Conservation (phyloP, 2,888 invertebrate genomes). For the Rapana venosa region DNA sequence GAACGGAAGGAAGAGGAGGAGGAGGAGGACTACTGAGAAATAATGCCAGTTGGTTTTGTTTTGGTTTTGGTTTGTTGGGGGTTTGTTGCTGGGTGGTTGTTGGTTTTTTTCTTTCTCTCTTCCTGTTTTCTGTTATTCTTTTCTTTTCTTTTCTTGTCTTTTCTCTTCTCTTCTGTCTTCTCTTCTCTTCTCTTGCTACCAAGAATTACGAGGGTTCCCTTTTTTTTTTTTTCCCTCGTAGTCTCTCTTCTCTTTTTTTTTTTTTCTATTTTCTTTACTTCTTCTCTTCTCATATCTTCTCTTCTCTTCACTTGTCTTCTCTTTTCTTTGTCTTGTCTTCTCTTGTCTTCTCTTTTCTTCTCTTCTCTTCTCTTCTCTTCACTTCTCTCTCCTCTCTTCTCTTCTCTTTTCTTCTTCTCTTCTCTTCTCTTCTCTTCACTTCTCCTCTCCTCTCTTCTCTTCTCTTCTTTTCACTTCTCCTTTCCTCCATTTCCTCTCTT, state of each 20-base stretch:
- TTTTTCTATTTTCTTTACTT: not conserved
- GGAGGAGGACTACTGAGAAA: too few relatives aligned
- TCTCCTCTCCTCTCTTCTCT: not conserved
- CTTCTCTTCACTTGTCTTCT: not conserved
- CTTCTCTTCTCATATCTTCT: not conserved
- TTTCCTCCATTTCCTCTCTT: not conserved
- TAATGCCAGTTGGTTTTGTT: too few relatives aligned
- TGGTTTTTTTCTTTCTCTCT: too few relatives aligned
- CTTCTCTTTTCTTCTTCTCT: not conserved
- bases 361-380: not conserved
- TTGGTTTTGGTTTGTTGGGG: too few relatives aligned
- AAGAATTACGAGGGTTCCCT: not conserved
- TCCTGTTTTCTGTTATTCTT: not conserved
- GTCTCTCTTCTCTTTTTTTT: not conserved
- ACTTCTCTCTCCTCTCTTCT: not conserved
- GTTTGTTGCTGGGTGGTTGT: too few relatives aligned
- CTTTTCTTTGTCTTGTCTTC: not conserved
- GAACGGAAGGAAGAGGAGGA: too few relatives aligned
- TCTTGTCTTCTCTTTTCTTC: not conserved
- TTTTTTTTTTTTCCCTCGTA: too few relatives aligned
- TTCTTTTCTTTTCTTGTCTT: not conserved
- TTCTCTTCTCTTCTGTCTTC: not conserved
- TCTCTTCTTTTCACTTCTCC: not conserved
- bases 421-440: not conserved
- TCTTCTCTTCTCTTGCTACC: not conserved